Base-by-base conservation (phyloP, 2,888 invertebrate genomes). In the Proisotoma minuta region DNA sequence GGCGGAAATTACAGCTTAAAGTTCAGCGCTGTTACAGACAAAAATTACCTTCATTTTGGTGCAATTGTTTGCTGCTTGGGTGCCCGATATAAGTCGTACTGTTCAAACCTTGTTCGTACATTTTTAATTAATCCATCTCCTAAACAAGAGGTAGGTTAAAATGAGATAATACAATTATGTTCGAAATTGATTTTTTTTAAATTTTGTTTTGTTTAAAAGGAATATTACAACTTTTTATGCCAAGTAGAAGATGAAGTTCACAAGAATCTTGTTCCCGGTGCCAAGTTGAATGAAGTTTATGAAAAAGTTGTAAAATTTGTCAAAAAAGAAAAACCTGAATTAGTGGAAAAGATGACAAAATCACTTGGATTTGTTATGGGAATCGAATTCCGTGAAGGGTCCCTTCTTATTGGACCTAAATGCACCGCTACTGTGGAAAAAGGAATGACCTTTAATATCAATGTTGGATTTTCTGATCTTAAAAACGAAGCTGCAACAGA, bases 301-400 rank as follows among this genome's bases (percentile, higher is more conserved):
- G 90, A 94, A 64, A 82, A 86, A 40, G 92, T 89, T 2, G 79
- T 91, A 34, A 84, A 84, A 62, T 85, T 85, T 76, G 89, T 94
- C 0, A 91, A 93, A 76, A 88, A 89, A 74, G 89, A 93, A 73
- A 89, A 91, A 75, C 88, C 95, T 0, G 83, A 84, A 63, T 82
- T 98, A 72, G 81, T 89, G 0, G 92, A 95, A 60, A 92, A 90
- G 77, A 81, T 99, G 59, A 95, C 95, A 0, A 98, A 96, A 78
- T 91, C 87, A 73, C 91, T 96, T 80, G 98, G 97, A 81, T 99
- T 99, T 81, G 94, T 87, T 0, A 98, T 92, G 87, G 99, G 99
- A 5, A 91, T 99, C 74, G 98, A 99, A 77, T 99, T 99, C 78
- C 86, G 97, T 60, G 99, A 99, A 78, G 91, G 91, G 73, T 90